Percentiles rank a stretch among this genome's conserved stretches.
phyloP scores from a whole-genome alignment of 2,797 vertebrate genomes.

The Girardinus metallicus region DNA sequence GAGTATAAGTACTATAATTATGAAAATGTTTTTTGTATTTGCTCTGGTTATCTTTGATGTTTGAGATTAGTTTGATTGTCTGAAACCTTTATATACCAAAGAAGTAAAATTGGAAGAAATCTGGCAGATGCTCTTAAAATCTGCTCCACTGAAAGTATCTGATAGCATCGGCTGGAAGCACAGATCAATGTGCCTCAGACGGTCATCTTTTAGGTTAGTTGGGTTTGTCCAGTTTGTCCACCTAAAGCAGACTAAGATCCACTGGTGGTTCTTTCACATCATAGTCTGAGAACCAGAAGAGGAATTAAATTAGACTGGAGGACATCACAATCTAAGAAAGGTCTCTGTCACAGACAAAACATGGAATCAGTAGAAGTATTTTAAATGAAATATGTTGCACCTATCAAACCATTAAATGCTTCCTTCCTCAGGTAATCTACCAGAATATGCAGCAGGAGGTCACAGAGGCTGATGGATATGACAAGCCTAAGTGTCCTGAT shows the following conservation, averaged over 20 bases:
- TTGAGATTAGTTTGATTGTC: background rate
- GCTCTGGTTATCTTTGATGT: background rate
- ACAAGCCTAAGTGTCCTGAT: constrained; percentile 68
- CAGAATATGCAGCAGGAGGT: constrained; percentile 80
- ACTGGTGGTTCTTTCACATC: background rate
- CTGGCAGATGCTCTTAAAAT: background rate
- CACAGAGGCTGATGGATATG: constrained; percentile 80
- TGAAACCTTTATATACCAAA: background rate
- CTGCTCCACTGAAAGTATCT: background rate
- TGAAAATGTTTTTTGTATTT: background rate
- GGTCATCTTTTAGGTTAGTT: background rate
- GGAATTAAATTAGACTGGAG: background rate
- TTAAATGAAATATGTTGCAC: background rate
- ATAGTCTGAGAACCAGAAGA: background rate
- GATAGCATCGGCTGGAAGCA: background rate
- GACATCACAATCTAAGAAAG: background rate
- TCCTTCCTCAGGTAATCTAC: constrained; percentile 69
- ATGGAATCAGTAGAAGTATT: background rate
- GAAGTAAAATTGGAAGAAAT: background rate
- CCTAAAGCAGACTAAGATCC: background rate
- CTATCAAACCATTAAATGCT: background rate
- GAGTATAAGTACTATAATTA: background rate
- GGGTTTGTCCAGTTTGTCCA: background rate
- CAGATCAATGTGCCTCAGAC: background rate
- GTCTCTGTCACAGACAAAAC: background rate